phyloP scores from a whole-genome alignment of 2,797 vertebrate species.

The Phoxinus dragarum region DNA sequence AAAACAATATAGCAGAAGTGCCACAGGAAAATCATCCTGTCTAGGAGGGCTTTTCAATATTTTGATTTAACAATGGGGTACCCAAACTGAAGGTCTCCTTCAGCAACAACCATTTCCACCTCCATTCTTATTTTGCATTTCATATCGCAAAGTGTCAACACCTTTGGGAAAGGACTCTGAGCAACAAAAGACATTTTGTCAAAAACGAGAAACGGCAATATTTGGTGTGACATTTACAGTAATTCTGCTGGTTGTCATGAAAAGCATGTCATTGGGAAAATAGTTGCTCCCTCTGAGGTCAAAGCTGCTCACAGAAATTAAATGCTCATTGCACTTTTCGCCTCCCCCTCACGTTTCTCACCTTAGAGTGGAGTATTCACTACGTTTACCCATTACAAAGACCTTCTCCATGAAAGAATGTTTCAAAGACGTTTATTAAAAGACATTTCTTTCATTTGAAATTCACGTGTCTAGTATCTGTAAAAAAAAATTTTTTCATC shows the following conservation, averaged over 20 bases:
- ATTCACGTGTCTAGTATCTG: no score
- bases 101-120: conserved; percentile 11
- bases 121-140: conserved; percentile 2
- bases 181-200: conserved; percentile 25
- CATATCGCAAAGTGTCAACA: conserved; percentile 18
- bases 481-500: no score
- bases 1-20: conserved; percentile 51
- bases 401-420: background rate
- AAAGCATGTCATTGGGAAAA: conserved; percentile 35
- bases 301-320: conserved; percentile 40
- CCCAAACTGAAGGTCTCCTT: conserved; percentile 7
- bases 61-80: background rate
- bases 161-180: conserved; percentile 6
- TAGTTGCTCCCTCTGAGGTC: conserved; percentile 10
- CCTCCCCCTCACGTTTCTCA: background rate
- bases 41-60: conserved; percentile 6
- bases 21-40: conserved; percentile 57
- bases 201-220: conserved; percentile 15
- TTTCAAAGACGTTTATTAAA: no score
- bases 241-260: conserved; percentile 23
- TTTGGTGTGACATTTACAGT: conserved; percentile 29
- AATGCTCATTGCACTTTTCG: background rate
- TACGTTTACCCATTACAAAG: background rate
- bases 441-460: no score
- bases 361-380: background rate